Evolutionary conservation across 2,888 invertebrate species (phyloP), one percentile per base, ranked within the genome.

Genomic region (Netelia melanura): DNA sequence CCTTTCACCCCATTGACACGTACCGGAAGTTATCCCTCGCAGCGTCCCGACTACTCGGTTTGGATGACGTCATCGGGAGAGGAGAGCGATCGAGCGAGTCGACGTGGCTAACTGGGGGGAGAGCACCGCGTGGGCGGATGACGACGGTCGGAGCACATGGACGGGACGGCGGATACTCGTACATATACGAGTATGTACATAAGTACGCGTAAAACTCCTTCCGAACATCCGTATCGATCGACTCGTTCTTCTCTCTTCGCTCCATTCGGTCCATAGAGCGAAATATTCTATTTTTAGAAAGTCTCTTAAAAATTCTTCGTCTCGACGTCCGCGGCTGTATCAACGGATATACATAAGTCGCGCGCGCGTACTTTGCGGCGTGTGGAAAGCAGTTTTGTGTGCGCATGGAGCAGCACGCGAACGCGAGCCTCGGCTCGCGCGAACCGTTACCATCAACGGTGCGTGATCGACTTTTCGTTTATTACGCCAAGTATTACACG

Each of bases 11-110:
- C 43, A 17, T 67, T 21, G 17, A 23, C 17, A 8, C 85, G 85
- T 86, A 74, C 87, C 82, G 83, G 84, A 84, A 88, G 83, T 76
- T 86, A 88, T 89, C 75, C 30, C 3, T 75, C 84, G 82, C 80
- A 85, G 80, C 82, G 81, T 82, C 84, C 67, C 56, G 48, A 11
- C 30, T 48, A 48, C 14, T 48, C 38, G 44, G 38, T 52, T 38
- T 68, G 10, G 23, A 62, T 86, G 83, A 89, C 88, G 88, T 88
- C 86, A 86, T 43, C 10, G 30, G 2, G 30, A 62, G 38, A 38
- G 5, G 6, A 38, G 38, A 38, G 38, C 38, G 38, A 8, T 1
- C 38, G 58, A 61, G 5, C 21, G 10, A n/a, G 54, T 5, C 54
- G 54, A 54, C 54, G 54, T n/a, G 54, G 11, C n/a, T 10, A 8